These are phyloP conservation scores for Gymnopithys bicolor DNA, from an alignment of 2,797 vertebrate genomes.

Conservation along the genomic window DNA sequence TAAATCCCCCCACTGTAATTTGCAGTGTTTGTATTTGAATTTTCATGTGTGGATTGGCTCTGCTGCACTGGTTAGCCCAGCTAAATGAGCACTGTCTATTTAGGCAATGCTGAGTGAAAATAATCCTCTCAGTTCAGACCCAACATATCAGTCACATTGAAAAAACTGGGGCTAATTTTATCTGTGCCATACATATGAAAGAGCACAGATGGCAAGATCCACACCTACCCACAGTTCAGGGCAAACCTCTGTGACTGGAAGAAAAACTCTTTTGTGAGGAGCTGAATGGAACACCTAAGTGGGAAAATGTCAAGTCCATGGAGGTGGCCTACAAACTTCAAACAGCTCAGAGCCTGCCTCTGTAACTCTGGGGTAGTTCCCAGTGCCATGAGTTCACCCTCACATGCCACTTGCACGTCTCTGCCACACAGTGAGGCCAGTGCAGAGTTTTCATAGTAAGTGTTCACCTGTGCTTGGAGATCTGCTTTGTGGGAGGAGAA, in stretches of 20 bases:
- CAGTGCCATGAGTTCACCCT: neutral
- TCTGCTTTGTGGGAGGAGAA: neutral
- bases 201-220: conserved; percentile 63
- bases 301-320: neutral
- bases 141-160: conserved; percentile 44
- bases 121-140: conserved; percentile 49
- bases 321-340: neutral
- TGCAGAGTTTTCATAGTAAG: neutral
- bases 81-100: conserved; percentile 41
- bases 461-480: neutral
- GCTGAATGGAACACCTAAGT: conserved; percentile 29
- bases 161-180: conserved; percentile 41
- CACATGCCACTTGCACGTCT: accelerated
- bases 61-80: neutral
- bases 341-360: neutral
- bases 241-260: conserved; percentile 58
- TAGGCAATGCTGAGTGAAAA: conserved; percentile 60
- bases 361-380: neutral
- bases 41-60: neutral
- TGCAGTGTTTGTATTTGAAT: neutral
- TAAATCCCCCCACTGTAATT: neutral
- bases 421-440: neutral
- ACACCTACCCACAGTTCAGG: conserved; percentile 55
- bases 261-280: conserved; percentile 35
- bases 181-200: neutral